A percentile compares a stretch with the other conserved stretches of the same genome.
Conservation (phyloP, 2,888 invertebrate genomes). For the Leptopilina drosophilae region DNA sequence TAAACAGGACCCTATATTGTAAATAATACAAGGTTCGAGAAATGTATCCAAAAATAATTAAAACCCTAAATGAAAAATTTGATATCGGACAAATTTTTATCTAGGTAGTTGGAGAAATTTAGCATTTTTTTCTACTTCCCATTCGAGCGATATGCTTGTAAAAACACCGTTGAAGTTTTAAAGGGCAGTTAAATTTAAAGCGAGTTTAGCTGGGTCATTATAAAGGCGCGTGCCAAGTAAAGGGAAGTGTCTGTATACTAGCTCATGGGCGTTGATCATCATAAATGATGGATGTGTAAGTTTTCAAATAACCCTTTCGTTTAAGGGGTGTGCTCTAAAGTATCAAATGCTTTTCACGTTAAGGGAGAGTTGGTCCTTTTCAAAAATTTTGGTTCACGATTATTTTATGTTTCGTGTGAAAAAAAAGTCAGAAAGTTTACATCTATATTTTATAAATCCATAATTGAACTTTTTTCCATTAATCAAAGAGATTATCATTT, state of each 20-base stretch:
- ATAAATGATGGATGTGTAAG: conserved; percentile 73
- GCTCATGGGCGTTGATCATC: conserved; percentile 51
- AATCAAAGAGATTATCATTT: not conserved
- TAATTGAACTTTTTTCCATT: not conserved
- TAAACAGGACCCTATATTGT: too few relatives aligned
- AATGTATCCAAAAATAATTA: too few relatives aligned
- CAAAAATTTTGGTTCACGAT: conserved; percentile 52
- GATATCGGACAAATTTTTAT: too few relatives aligned
- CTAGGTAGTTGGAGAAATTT: not conserved
- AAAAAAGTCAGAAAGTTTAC: conserved; percentile 7
- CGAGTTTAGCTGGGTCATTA: conserved; percentile 68
- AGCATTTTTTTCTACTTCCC: not conserved
- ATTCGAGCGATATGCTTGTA: not conserved
- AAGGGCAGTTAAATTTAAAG: conserved; percentile 74
- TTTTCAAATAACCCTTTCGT: conserved; percentile 67
- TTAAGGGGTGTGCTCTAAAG: conserved; percentile 58
- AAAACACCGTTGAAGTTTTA: conserved; percentile 64
- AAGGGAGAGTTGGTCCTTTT: conserved; percentile 50
- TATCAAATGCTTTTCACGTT: conserved; percentile 62
- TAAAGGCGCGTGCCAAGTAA: conserved; percentile 70
- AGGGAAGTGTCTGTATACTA: conserved; percentile 51
- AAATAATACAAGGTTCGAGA: too few relatives aligned
- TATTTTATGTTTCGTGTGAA: conserved; percentile 42
- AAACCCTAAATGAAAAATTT: too few relatives aligned
- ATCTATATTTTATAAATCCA: conserved; percentile 32